Percentiles rank a stretch among this genome's conserved stretches.
Evolutionary conservation across 2,113 vertebrate species (phyloP).

Genomic region (Erythrolamprus reginae): DNA sequence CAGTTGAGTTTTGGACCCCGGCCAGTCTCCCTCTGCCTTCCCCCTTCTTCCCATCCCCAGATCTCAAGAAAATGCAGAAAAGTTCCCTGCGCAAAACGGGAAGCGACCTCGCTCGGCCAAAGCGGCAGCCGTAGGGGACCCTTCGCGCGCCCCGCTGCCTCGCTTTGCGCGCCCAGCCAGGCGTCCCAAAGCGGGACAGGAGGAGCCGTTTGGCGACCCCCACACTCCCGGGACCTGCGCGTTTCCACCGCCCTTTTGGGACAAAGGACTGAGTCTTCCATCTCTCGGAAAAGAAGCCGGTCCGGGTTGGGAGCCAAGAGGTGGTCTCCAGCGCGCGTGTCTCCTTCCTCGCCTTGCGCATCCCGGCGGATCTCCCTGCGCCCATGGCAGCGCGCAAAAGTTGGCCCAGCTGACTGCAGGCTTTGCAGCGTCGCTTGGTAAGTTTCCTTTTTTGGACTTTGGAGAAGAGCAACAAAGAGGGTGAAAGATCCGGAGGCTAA

Average conservation of each 20-base stretch:
- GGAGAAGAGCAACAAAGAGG: neutral
- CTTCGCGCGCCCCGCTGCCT: neutral
- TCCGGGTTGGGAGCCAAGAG: neutral
- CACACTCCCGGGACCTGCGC: neutral
- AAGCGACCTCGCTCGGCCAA: neutral
- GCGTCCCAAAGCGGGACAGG: neutral
- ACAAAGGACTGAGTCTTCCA: neutral
- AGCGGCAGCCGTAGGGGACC: neutral
- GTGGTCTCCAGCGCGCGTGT: neutral
- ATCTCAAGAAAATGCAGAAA: neutral
- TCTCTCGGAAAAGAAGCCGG: neutral
- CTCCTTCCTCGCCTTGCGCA: neutral
- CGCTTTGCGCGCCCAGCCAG: neutral
- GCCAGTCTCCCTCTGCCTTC: neutral
- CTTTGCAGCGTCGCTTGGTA: neutral
- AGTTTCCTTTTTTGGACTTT: neutral
- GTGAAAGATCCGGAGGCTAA: no score
- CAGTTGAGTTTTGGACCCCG: slow-evolving; percentile 11
- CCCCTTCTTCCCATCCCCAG: neutral
- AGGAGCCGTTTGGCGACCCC: no score
- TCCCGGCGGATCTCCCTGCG: neutral
- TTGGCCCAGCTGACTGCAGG: neutral
- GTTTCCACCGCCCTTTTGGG: neutral
- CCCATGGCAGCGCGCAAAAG: neutral
- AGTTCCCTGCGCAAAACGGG: neutral